A percentile compares a stretch with the other conserved stretches of the same genome.
Conservation (phyloP, 1,140 invertebrate genomes). For the Tetramorium parvispinum region DNA sequence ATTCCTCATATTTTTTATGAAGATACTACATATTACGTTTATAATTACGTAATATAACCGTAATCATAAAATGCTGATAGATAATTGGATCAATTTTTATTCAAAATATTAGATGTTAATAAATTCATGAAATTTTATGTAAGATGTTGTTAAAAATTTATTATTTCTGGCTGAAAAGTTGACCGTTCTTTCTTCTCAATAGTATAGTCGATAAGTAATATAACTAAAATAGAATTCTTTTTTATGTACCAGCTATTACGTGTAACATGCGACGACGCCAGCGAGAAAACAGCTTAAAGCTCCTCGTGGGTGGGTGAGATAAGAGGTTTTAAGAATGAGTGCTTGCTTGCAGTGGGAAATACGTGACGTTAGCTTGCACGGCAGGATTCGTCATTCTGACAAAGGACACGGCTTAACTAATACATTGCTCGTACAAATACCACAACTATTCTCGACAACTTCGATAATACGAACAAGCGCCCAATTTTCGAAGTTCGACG, state of each 20-base stretch:
- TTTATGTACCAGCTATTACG: not conserved
- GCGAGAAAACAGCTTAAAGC: conserved; percentile 22
- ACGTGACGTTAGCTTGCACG: not conserved
- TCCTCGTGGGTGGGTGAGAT: conserved; percentile 27
- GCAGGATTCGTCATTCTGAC: not conserved
- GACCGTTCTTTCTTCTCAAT: not conserved
- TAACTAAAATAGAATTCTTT: conserved; percentile 10
- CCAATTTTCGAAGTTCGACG: not conserved
- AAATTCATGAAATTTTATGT: not conserved
- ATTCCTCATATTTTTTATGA: not conserved
- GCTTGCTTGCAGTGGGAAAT: conserved; percentile 1
- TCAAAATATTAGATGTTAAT: not conserved
- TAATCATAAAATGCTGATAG: not conserved
- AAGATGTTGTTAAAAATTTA: not conserved
- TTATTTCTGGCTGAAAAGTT: not conserved
- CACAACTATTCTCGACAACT: not conserved
- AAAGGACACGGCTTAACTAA: not conserved
- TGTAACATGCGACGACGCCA: conserved; percentile 5
- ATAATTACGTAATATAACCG: not conserved
- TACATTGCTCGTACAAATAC: not conserved
- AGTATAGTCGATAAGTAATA: not conserved
- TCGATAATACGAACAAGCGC: not conserved
- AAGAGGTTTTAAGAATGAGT: conserved; percentile 34
- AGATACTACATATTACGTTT: too few relatives aligned
- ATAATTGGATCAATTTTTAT: not conserved